Evolutionary conservation across 1,140 invertebrate genomes (phyloP).

Genomic region (Tribolium madens): DNA sequence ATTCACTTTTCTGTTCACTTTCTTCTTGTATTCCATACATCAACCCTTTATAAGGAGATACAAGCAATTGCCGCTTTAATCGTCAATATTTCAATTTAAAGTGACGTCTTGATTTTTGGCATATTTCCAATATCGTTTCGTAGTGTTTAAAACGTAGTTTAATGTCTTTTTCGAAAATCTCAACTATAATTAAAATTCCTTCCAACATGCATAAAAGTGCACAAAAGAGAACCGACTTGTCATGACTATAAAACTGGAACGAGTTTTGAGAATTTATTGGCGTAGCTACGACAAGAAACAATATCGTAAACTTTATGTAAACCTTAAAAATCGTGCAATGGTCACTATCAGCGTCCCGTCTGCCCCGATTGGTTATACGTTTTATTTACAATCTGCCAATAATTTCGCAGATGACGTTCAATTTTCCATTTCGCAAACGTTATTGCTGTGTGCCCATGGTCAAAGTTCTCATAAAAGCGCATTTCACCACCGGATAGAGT

Average conservation of each 20-base stretch:
- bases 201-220: conserved; percentile 21
- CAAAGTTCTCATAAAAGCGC: conserved; percentile 16
- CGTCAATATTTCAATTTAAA: neutral
- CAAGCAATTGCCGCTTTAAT: neutral
- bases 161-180: conserved; percentile 11
- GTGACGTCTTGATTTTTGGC: neutral
- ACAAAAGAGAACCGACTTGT: conserved; percentile 36
- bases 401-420: conserved; percentile 35
- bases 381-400: conserved; percentile 38
- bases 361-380: conserved; percentile 22
- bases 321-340: conserved; percentile 37
- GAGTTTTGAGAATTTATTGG: conserved; percentile 39
- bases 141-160: neutral
- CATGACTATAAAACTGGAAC: conserved; percentile 37
- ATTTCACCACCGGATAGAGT: neutral
- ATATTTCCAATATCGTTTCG: conserved; percentile 14
- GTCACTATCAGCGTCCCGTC: conserved; percentile 30
- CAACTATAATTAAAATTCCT: conserved; percentile 34
- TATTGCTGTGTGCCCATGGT: conserved; percentile 16
- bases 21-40: neutral
- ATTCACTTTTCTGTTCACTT: neutral
- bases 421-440: conserved; percentile 30
- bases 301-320: conserved; percentile 37
- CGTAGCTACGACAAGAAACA: conserved; percentile 33
- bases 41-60: neutral